Evolutionary conservation across 1,140 invertebrate species (phyloP).

Genomic region (Apis florea): DNA sequence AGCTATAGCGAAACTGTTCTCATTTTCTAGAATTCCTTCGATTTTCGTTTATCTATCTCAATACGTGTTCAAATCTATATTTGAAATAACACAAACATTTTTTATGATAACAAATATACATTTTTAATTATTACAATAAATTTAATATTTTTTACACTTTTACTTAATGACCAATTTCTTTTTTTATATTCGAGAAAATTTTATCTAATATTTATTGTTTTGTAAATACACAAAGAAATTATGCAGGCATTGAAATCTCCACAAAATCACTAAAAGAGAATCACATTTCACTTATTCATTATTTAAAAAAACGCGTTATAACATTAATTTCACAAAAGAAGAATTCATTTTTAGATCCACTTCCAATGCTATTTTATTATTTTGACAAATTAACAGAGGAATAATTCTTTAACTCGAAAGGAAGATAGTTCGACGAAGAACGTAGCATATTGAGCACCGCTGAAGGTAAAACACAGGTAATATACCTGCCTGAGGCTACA

Average conservation of each 20-base stretch:
- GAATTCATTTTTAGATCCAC: neutral
- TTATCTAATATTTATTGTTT: neutral
- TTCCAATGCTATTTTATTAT: neutral
- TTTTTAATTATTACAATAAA: neutral
- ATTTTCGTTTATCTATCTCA: constrained; percentile 4
- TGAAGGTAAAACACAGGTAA: constrained; percentile 75
- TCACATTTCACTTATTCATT: neutral
- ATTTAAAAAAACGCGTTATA: neutral
- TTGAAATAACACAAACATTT: too few species aligned
- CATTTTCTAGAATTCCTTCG: constrained; percentile 56
- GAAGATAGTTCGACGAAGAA: neutral
- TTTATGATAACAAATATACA: neutral
- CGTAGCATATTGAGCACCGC: constrained; percentile 71
- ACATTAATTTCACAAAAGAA: neutral
- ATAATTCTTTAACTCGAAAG: neutral
- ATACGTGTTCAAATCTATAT: neutral
- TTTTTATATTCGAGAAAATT: neutral
- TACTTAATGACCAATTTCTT: neutral
- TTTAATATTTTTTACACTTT: neutral
- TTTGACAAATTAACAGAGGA: neutral
- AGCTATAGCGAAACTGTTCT: constrained; percentile 62
- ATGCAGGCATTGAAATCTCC: constrained; percentile 35
- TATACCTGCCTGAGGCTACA: constrained; percentile 72
- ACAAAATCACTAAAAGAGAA: neutral
- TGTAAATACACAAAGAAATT: neutral